phyloP scores from a whole-genome alignment of 2,113 vertebrate genomes.

The Aptenodytes forsteri region DNA sequence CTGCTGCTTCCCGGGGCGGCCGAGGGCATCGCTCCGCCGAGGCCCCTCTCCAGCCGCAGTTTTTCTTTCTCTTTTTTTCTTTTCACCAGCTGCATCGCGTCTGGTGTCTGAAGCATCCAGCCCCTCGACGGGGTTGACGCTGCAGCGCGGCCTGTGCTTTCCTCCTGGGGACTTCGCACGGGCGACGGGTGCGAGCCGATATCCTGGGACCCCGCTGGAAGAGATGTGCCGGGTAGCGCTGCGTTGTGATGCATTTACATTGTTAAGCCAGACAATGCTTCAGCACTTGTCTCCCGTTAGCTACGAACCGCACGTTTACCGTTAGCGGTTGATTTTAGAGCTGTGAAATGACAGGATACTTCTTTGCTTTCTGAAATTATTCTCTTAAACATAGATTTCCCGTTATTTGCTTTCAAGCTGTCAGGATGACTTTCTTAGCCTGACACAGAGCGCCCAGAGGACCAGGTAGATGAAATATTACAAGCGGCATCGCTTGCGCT shows the following conservation, averaged over 20 bases:
- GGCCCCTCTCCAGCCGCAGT: neutral
- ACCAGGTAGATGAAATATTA: neutral
- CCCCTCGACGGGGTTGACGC: fast-evolving
- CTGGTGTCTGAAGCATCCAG: fast-evolving
- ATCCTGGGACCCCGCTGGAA: fast-evolving
- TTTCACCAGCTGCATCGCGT: fast-evolving
- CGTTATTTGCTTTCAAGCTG: neutral
- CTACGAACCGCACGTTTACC: neutral
- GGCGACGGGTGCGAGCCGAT: fast-evolving
- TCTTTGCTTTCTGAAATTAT: neutral
- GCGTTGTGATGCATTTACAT: fast-evolving
- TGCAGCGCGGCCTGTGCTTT: neutral
- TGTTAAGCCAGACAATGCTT: fast-evolving
- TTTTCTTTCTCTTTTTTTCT: neutral
- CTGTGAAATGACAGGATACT: fast-evolving
- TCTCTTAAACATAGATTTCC: neutral
- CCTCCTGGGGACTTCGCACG: neutral
- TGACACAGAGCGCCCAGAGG: neutral
- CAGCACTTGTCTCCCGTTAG: neutral
- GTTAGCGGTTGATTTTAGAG: neutral
- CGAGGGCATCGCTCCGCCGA: fast-evolving
- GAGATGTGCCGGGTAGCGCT: no score
- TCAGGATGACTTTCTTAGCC: neutral
- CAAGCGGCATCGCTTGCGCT: neutral
- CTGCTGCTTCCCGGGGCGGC: neutral